phyloP scores from a whole-genome alignment of 2,113 vertebrate species.

The Tetraodon nigroviridis region DNA sequence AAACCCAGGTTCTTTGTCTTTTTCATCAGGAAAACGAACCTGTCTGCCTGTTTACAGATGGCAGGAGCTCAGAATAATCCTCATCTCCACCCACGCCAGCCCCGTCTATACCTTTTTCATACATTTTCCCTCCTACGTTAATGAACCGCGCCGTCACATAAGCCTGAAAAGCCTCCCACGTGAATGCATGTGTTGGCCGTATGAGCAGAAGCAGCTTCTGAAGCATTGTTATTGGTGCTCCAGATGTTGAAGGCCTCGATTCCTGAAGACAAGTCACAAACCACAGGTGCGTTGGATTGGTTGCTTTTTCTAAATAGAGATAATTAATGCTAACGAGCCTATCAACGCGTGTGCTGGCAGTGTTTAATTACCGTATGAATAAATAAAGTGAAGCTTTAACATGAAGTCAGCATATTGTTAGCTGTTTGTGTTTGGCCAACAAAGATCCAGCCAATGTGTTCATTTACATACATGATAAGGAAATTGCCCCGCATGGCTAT shows the following conservation, averaged over 20 bases:
- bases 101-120: constrained; percentile 9
- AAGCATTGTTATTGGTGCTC: not conserved
- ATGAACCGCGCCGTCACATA: too few relatives aligned
- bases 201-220: not conserved
- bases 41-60: constrained; percentile 51
- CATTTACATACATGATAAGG: constrained; percentile 69
- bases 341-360: constrained; percentile 57
- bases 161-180: constrained; percentile 27
- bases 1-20: too few relatives aligned
- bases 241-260: constrained; percentile 3
- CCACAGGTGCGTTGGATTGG: constrained; percentile 49
- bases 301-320: constrained; percentile 48
- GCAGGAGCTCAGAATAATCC: constrained; percentile 52
- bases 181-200: constrained; percentile 1
- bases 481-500: constrained; percentile 47
- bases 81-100: constrained; percentile 46
- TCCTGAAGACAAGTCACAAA: constrained; percentile 3
- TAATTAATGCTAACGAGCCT: constrained; percentile 65
- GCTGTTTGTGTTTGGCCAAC: constrained; percentile 53
- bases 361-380: constrained; percentile 67
- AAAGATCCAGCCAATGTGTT: constrained; percentile 44
- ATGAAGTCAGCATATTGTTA: constrained; percentile 63
- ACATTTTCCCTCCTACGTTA: not conserved
- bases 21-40: too few relatives aligned
- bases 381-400: constrained; percentile 62